Evolutionary conservation across 92 coral and sea anemone species (phyloP).

Genomic region (Phenganax stokvisi): DNA sequence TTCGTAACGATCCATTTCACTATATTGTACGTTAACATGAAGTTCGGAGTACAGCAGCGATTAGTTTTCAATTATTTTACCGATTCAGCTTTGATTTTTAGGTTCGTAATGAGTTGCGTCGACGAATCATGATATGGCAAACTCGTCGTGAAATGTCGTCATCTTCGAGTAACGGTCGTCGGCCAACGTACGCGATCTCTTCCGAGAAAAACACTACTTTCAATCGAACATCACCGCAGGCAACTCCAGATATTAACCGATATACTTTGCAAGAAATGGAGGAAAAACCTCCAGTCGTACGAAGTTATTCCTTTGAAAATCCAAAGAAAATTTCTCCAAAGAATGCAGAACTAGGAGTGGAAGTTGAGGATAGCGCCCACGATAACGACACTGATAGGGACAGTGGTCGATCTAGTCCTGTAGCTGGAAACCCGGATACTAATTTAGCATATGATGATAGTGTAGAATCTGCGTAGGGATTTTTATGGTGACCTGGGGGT

Average conservation of each 20-base stretch:
- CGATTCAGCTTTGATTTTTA: not conserved
- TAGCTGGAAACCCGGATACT: not conserved
- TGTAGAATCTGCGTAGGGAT: not conserved
- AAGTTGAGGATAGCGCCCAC: not conserved
- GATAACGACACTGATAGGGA: not conserved
- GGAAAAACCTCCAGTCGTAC: not conserved
- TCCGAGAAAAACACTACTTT: slow-evolving; percentile 33
- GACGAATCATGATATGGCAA: slow-evolving; percentile 19
- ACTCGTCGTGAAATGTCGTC: slow-evolving; percentile 40
- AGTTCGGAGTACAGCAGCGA: too few species aligned
- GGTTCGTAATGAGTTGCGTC: slow-evolving; percentile 28
- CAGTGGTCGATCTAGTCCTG: not conserved
- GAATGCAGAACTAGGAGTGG: not conserved
- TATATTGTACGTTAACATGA: too few species aligned
- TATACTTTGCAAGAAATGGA: not conserved
- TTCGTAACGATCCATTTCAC: too few species aligned
- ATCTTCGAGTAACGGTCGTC: slow-evolving; percentile 30
- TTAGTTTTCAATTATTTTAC: too few species aligned
- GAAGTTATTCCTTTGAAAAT: slow-evolving; percentile 1
- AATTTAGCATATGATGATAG: not conserved
- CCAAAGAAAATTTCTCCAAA: not conserved
- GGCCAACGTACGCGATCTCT: slow-evolving; percentile 11
- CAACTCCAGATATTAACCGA: not conserved
- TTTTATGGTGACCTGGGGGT: not conserved
- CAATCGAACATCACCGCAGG: slow-evolving; percentile 20